phyloP scores from a whole-genome alignment of 2,888 invertebrate species.

The Tipula confusa region DNA sequence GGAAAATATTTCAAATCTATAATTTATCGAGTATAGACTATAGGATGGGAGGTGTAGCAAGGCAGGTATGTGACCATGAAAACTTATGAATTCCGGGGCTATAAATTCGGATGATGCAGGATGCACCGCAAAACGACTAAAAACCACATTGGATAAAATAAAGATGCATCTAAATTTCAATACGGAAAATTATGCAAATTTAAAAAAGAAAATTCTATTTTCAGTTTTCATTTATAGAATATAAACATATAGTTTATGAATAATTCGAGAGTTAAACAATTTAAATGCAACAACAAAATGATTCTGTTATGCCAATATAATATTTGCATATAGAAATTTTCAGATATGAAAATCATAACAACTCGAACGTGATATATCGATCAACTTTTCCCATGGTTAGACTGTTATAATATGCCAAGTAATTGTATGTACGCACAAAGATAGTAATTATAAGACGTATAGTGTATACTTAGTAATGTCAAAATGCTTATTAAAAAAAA shows the following conservation, averaged over 20 bases:
- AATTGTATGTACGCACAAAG: not conserved
- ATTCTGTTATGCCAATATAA: not conserved
- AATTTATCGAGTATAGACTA: not conserved
- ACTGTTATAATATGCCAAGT: not conserved
- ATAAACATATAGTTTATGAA: not conserved
- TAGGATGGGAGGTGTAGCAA: not conserved
- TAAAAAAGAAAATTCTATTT: not conserved
- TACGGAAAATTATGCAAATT: not conserved
- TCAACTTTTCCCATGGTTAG: not conserved
- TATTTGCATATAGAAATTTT: not conserved
- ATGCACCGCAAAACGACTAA: too few relatives aligned
- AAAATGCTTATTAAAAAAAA: not conserved
- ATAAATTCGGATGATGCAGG: too few relatives aligned
- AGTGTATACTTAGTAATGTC: not conserved
- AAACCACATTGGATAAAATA: too few relatives aligned
- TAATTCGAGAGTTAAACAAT: not conserved
- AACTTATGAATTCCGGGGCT: too few relatives aligned
- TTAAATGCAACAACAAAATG: too few relatives aligned
- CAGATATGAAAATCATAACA: not conserved
- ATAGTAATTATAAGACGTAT: not conserved
- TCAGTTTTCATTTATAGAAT: not conserved
- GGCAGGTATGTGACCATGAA: not conserved
- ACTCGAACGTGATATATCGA: not conserved
- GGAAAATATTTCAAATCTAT: not conserved
- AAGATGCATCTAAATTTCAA: too few relatives aligned